Evolutionary conservation across 1,140 invertebrate species (phyloP).

Genomic region (Leguminivora glycinivorella): DNA sequence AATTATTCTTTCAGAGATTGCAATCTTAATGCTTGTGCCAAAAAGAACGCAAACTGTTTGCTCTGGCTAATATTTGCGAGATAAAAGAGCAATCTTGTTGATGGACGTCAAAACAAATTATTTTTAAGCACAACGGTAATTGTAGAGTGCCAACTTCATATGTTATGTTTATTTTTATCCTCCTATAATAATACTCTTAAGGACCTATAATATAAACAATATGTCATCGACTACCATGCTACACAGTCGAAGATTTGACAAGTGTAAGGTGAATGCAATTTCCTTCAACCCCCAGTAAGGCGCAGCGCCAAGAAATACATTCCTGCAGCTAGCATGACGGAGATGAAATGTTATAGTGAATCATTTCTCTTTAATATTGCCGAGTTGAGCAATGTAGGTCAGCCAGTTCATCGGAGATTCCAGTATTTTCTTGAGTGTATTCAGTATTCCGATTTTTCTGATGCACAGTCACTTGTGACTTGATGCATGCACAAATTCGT

Average conservation of each 20-base stretch:
- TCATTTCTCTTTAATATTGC: conserved; percentile 18
- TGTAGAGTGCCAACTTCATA: neutral
- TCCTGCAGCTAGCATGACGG: conserved; percentile 44
- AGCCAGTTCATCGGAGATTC: neutral
- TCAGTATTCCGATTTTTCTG: too few relatives aligned
- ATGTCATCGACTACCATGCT: neutral
- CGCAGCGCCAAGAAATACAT: conserved; percentile 56
- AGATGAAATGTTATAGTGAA: conserved; percentile 35
- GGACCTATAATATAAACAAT: conserved; percentile 5
- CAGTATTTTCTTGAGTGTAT: neutral
- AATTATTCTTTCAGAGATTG: conserved; percentile 6
- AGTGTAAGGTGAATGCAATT: conserved; percentile 51
- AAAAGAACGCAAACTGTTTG: conserved; percentile 9
- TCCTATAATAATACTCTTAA: neutral
- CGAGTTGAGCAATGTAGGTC: neutral
- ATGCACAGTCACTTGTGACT: neutral
- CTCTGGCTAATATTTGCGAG: conserved; percentile 11
- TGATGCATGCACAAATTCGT: too few relatives aligned
- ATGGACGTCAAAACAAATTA: conserved; percentile 4
- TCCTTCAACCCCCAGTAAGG: conserved; percentile 46
- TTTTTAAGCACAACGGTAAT: conserved; percentile 18
- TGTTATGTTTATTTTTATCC: neutral
- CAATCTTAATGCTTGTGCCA: neutral
- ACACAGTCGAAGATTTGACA: conserved; percentile 41
- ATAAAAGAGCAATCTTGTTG: neutral